These are phyloP conservation scores for Xerus rutilus DNA, from an alignment of 2,797 vertebrate species.

Conservation along the genomic window DNA sequence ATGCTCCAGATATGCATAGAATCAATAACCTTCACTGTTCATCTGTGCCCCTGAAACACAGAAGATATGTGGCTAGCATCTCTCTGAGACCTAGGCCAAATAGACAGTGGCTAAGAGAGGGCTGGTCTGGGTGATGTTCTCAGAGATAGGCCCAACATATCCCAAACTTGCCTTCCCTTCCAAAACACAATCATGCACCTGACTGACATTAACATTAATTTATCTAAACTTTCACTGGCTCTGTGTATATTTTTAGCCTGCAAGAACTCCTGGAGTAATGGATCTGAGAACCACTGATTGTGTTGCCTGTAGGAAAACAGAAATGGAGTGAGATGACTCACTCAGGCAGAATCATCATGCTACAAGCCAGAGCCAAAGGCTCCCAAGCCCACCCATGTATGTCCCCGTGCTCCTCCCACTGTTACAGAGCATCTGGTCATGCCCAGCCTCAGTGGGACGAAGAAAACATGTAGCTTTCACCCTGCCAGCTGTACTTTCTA, in stretches of 20 bases:
- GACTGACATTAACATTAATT: constrained; percentile 31
- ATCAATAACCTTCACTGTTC: neutral
- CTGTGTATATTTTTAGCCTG: constrained; percentile 15
- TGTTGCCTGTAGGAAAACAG: constrained; percentile 40
- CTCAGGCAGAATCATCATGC: constrained; percentile 21
- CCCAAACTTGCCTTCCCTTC: neutral
- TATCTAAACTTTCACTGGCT: constrained; percentile 55
- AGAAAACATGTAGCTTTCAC: neutral
- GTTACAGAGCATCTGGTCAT: neutral
- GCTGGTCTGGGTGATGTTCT: neutral
- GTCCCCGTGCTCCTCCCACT: neutral
- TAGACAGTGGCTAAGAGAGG: neutral
- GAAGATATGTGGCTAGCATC: neutral
- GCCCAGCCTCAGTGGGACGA: neutral
- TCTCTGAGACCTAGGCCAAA: neutral
- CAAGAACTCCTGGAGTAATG: constrained; percentile 38
- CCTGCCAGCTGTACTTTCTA: constrained; percentile 13
- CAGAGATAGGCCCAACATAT: neutral
- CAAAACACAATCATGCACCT: constrained; percentile 4
- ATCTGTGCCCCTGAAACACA: neutral
- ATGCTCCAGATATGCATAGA: neutral
- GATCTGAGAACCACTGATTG: neutral
- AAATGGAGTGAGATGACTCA: constrained; percentile 58
- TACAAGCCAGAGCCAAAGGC: constrained; percentile 28
- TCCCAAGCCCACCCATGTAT: neutral